Conservation (phyloP, 2,797 vertebrate genomes). For the Carduelis carduelis region DNA sequence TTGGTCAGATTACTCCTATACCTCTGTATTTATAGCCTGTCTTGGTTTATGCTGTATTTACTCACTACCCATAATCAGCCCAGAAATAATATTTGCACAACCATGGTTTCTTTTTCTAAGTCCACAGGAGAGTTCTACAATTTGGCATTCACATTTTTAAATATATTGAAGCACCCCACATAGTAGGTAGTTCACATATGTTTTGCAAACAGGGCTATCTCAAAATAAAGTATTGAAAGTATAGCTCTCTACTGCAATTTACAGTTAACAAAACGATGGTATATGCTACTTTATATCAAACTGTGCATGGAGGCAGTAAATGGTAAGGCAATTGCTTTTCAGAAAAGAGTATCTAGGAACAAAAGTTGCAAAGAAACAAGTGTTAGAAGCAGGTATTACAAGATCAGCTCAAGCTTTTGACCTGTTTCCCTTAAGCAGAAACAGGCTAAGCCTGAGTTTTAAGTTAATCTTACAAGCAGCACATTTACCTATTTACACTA, state of each 20-base stretch:
- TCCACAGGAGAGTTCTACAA: background rate
- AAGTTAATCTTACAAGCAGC: background rate
- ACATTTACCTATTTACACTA: background rate
- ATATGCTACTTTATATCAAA: background rate
- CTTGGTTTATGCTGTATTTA: background rate
- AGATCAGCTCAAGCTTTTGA: background rate
- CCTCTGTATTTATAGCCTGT: background rate
- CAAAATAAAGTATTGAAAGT: background rate
- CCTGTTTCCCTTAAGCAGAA: background rate
- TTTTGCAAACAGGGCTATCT: background rate
- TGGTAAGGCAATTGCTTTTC: background rate
- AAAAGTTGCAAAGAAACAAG: background rate
- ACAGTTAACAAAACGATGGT: background rate
- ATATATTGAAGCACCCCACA: background rate
- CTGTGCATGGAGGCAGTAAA: background rate
- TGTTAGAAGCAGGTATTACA: background rate
- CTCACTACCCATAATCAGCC: background rate
- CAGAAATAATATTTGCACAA: background rate
- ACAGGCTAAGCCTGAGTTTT: background rate
- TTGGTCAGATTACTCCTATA: background rate
- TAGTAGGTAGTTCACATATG: background rate
- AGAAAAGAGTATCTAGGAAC: background rate
- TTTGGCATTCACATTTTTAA: background rate
- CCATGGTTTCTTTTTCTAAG: background rate
- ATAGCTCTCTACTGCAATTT: background rate